Base-by-base conservation (phyloP, 2,888 invertebrate species). In the Timema podura region DNA sequence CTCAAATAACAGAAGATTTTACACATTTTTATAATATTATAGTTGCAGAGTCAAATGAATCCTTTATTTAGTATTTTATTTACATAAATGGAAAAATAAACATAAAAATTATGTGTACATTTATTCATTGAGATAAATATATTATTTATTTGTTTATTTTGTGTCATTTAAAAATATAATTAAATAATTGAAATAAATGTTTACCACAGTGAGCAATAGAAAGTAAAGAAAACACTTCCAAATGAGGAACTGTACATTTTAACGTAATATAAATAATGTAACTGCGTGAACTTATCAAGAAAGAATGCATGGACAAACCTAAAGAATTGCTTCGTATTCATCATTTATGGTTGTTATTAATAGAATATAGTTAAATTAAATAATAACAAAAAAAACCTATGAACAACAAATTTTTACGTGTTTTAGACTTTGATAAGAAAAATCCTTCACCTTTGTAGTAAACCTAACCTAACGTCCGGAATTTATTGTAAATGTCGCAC, bases 311-410 rank as follows among this genome's bases (percentile, higher is more conserved):
- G 30, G 30, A 30, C 30, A 51, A 69, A 48, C 59, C 54, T 65
- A 69, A 48, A 65, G 65, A 57, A 61, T 68, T 64, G 72, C 72
- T 72, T 72, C 65, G 67, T 72, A 70, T 57, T 72, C 48, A 72
- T 68, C 51, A 65, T 72, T 64, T 69, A 69, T 68, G 70, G 68
- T 69, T 65, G 70, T 72, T 70, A 72, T 72, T 72, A 69, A 65
- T 30, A 30, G 30, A 30, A 30, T 30, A 30, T 30, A 30, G 30
- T 30, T 30, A 30, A 61, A 57, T 10, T 54, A 11, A n/a, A 57
- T 5, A 57, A 57, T 16, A 57, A 6, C 9, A 11, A 44, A 61
- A 61, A 61, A 61, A 61, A 30, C 30, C 30, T 30, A 30, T 30
- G 30, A 30, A 30, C 30, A 6, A 5, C 45, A 61, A 61, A 30